phyloP scores from a whole-genome alignment of 1,140 invertebrate genomes.

The Battus philenor region DNA sequence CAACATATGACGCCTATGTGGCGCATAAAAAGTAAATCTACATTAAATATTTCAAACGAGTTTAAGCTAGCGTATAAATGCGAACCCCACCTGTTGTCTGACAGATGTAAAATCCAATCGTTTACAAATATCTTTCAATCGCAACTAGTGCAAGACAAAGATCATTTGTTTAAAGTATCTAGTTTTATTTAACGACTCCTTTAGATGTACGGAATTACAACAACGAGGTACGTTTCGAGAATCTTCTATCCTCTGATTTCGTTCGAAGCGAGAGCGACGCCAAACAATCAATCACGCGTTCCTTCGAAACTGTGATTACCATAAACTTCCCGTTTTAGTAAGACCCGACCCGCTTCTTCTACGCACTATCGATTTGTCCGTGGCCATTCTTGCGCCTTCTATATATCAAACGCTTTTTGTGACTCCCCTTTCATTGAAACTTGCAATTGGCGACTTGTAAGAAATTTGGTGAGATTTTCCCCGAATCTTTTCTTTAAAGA shows the following conservation, averaged over 20 bases:
- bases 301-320: conserved; percentile 62
- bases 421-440: conserved; percentile 61
- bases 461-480: conserved; percentile 42
- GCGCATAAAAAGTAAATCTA: no score
- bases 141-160: no score
- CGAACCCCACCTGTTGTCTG: no score
- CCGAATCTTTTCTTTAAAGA: conserved; percentile 36
- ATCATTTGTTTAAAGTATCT: no score
- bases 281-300: conserved; percentile 69
- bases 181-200: no score
- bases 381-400: conserved; percentile 56
- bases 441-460: conserved; percentile 53
- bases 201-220: no score
- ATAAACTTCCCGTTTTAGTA: conserved; percentile 70
- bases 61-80: no score
- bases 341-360: conserved; percentile 56
- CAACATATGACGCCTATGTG: no score
- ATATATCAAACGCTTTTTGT: conserved; percentile 53
- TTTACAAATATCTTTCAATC: no score
- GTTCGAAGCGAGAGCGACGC: conserved; percentile 26
- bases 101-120: no score
- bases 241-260: conserved; percentile 23
- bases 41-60: no score
- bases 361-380: conserved; percentile 61
- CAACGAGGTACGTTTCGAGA: no score